These are phyloP conservation scores for Dendroctonus valens DNA, from an alignment of 1,140 invertebrate species.

Conservation along the genomic window DNA sequence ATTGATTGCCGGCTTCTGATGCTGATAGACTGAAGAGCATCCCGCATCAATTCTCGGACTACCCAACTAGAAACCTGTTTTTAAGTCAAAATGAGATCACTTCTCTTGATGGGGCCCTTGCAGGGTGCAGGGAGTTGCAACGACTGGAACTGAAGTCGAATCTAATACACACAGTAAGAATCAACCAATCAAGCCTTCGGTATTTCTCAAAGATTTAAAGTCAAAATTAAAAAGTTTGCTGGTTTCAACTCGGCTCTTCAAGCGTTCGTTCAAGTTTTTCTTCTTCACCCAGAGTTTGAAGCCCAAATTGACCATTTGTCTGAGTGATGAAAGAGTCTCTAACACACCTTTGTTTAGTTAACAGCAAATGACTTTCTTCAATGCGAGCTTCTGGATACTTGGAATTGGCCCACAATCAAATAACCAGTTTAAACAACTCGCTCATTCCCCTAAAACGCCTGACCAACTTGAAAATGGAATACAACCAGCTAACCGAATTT, in stretches of 20 bases:
- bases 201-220: too few relatives aligned
- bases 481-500: constrained; percentile 73
- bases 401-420: constrained; percentile 67
- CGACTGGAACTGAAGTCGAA: constrained; percentile 69
- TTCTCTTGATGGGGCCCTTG: constrained; percentile 65
- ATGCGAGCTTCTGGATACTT: constrained; percentile 64
- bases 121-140: constrained; percentile 64
- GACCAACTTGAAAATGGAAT: constrained; percentile 68
- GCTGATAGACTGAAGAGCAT: constrained; percentile 57
- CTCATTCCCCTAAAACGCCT: constrained; percentile 66
- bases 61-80: constrained; percentile 67
- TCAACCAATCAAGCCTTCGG: too few relatives aligned
- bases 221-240: too few relatives aligned
- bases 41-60: constrained; percentile 65
- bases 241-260: too few relatives aligned
- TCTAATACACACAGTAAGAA: constrained; percentile 66
- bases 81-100: constrained; percentile 69
- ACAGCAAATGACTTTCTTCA: constrained; percentile 73
- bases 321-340: neutral
- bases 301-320: too few relatives aligned
- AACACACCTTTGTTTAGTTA: constrained; percentile 52
- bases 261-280: too few relatives aligned
- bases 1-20: neutral
- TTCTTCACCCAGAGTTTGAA: too few relatives aligned
- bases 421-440: constrained; percentile 70